Conservation (phyloP, 1,140 invertebrate species). For the Nasonia longicornis region DNA sequence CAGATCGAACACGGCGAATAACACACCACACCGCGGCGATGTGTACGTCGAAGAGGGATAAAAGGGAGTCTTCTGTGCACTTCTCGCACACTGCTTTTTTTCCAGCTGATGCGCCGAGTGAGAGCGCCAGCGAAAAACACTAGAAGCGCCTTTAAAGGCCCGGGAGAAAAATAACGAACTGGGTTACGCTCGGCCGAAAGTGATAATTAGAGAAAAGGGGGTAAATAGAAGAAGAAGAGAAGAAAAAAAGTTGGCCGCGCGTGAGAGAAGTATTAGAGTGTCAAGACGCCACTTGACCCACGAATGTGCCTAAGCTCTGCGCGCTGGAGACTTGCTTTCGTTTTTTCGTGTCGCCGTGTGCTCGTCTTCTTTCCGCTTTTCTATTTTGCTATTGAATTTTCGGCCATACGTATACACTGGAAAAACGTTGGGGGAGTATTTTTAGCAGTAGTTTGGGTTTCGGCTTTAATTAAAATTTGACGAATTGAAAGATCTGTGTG, state of each 20-base stretch:
- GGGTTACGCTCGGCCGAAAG: slow-evolving; percentile 28
- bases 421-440: too few relatives aligned
- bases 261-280: slow-evolving; percentile 26
- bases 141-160: neutral
- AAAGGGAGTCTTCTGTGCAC: neutral
- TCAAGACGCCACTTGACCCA: slow-evolving; percentile 42
- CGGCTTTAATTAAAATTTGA: too few relatives aligned
- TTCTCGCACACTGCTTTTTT: neutral
- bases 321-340: neutral
- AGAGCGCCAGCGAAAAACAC: neutral
- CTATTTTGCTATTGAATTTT: neutral
- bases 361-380: slow-evolving; percentile 1
- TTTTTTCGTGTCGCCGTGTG: neutral
- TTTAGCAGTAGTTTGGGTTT: too few relatives aligned
- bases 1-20: neutral
- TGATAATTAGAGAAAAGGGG: slow-evolving; percentile 40
- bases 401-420: too few relatives aligned
- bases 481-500: too few relatives aligned
- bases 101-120: neutral
- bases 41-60: neutral
- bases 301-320: slow-evolving; percentile 10
- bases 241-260: slow-evolving; percentile 8
- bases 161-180: slow-evolving; percentile 39
- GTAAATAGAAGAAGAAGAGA: neutral
- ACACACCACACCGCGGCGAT: neutral